These are phyloP conservation scores for Sitta carolinensis DNA, from an alignment of 2,797 vertebrate species.

Conservation along the genomic window DNA sequence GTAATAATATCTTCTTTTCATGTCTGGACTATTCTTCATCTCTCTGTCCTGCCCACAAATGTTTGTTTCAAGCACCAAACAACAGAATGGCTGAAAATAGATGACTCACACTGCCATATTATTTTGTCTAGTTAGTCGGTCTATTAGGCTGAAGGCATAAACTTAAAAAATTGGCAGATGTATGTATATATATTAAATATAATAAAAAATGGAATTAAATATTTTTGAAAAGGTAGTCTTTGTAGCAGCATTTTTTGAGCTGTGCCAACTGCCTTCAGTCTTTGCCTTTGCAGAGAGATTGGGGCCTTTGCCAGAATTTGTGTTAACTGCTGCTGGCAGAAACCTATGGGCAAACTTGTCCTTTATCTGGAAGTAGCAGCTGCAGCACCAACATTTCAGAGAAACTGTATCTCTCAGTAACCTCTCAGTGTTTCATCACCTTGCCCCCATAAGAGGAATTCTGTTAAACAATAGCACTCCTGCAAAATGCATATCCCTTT, in stretches of 20 bases:
- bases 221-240: background rate
- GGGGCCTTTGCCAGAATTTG: background rate
- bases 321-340: slow-evolving; percentile 16
- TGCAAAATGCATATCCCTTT: background rate
- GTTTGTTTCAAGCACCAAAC: background rate
- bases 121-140: background rate
- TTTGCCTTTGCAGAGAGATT: background rate
- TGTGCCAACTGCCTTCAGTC: background rate
- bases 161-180: background rate
- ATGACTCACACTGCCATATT: background rate
- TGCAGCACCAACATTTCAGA: background rate
- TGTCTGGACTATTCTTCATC: background rate
- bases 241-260: background rate
- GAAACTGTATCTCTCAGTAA: background rate
- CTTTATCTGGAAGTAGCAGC: slow-evolving; percentile 23
- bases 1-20: background rate
- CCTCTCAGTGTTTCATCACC: background rate
- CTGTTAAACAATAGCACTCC: background rate
- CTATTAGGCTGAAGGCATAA: background rate
- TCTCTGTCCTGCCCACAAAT: background rate
- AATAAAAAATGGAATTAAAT: background rate
- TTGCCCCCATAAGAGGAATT: background rate
- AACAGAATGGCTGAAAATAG: background rate
- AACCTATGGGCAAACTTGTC: background rate
- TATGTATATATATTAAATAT: background rate